Evolutionary conservation across 2,888 invertebrate species (phyloP), one percentile per base, ranked within the genome.

Genomic region (Nemotelus pantherinus): DNA sequence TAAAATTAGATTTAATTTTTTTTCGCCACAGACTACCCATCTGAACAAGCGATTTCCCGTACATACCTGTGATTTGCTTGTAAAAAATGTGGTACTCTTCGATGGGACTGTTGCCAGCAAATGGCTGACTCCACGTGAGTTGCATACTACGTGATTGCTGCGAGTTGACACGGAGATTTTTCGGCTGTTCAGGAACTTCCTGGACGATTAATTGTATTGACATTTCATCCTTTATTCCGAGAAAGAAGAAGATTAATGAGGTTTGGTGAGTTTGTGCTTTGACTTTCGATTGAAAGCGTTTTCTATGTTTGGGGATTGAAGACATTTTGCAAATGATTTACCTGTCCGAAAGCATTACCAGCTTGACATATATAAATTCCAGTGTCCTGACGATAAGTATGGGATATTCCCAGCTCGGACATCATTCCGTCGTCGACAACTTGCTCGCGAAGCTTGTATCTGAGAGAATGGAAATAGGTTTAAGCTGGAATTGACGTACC

Each of bases 151-250:
- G 90, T 78, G 96, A 95, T 82, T 94, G 93, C 84, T 94, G 94
- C 81, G 95, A 95, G 83, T 93, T 92, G 72, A 96, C 93, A 82
- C 94, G 90, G 81, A 96, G 92, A 84, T 95, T 95, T 84, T 93
- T 92, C 3, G 97, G 96, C 85, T 94, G 92, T 86, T 97, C 97
- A 1, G 97, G 96, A 60, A 94, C 93, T 89, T 97, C 93, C 89
- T 97, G 95, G 47, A 97, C 95, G 74, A 96, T 93, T 79, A 97
- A 90, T 84, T 96, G 94, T 85, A 96, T 94, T 75, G 94, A 92
- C 92, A 96, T 94, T 86, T 95, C 94, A 83, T 96, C 97, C 88
- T 80, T 85, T 71, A 57, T 58, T 5, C 44, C n/a, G 2, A 7
- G 43, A 48, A n/a, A 43, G 45, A n/a, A 47, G 60, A 53, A 10